Evolutionary conservation across 2,113 vertebrate genomes (phyloP).

Genomic region (Forbesichthys papilliferus): DNA sequence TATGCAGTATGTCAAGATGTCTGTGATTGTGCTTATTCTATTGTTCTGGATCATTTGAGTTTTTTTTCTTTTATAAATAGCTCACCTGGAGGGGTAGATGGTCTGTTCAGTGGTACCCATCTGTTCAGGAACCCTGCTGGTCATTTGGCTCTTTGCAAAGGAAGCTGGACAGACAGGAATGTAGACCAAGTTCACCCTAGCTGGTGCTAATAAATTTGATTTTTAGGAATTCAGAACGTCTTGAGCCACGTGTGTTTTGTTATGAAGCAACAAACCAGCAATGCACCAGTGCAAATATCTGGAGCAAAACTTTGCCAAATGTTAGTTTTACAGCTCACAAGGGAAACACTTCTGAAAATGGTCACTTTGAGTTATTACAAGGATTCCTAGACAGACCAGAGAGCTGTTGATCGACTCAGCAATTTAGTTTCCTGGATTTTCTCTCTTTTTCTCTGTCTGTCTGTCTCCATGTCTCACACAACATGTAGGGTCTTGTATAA

Average conservation of each 20-base stretch:
- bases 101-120: conserved; percentile 33
- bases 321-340: conserved; percentile 44
- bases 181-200: conserved; percentile 30
- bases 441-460: conserved; percentile 43
- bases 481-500: conserved; percentile 63
- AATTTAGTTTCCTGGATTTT: conserved; percentile 60
- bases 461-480: conserved; percentile 30
- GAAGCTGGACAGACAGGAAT: conserved; percentile 40
- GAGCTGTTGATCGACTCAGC: conserved; percentile 49
- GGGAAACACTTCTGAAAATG: conserved; percentile 28
- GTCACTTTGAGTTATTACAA: conserved; percentile 51
- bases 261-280: conserved; percentile 25
- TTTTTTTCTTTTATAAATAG: background rate
- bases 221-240: conserved; percentile 23
- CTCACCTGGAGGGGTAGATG: conserved; percentile 7
- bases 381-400: conserved; percentile 55
- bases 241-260: conserved; percentile 27
- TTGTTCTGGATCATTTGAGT: conserved; percentile 9
- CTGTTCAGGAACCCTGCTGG: conserved; percentile 50
- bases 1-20: background rate
- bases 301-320: conserved; percentile 36
- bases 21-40: conserved; percentile 7
- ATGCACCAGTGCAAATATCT: conserved; percentile 47
- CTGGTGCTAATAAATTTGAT: conserved; percentile 18
- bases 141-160: conserved; percentile 54